Conservation (phyloP, 23 tunicate genomes). For the Oikopleura dioica region DNA sequence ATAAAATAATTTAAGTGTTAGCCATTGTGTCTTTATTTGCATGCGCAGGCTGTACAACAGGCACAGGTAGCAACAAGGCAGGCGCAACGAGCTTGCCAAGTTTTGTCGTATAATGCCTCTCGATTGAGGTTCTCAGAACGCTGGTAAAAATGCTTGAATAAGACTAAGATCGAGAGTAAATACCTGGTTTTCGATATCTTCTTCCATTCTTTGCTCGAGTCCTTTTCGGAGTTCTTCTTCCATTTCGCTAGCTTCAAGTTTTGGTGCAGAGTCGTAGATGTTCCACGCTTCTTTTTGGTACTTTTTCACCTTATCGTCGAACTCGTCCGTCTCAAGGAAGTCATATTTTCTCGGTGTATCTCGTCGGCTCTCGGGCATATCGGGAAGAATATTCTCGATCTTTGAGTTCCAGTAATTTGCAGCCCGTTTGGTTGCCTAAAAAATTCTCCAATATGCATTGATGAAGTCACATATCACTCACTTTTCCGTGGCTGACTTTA, state of each 20-base stretch:
- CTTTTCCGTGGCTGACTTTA: neutral
- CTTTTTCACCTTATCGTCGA: neutral
- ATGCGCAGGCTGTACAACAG: too few relatives aligned
- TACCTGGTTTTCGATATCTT: neutral
- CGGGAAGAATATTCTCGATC: neutral
- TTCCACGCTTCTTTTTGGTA: neutral
- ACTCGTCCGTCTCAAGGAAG: neutral
- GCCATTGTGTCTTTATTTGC: too few relatives aligned
- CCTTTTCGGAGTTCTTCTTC: neutral
- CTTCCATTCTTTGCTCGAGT: neutral
- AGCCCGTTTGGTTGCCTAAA: neutral
- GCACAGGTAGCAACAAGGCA: too few relatives aligned
- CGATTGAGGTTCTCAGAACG: too few relatives aligned
- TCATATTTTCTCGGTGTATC: neutral
- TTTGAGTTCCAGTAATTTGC: neutral
- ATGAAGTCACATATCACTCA: too few relatives aligned
- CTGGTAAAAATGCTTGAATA: too few relatives aligned
- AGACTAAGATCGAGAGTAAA: too few relatives aligned
- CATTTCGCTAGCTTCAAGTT: neutral
- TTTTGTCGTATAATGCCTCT: too few relatives aligned
- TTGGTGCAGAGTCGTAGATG: neutral
- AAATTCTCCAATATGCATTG: too few relatives aligned
- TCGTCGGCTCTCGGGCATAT: neutral
- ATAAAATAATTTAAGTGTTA: too few relatives aligned
- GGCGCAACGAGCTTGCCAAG: too few relatives aligned